Base-by-base conservation (phyloP, 1,140 invertebrate species). In the Mercenaria mercenaria region DNA sequence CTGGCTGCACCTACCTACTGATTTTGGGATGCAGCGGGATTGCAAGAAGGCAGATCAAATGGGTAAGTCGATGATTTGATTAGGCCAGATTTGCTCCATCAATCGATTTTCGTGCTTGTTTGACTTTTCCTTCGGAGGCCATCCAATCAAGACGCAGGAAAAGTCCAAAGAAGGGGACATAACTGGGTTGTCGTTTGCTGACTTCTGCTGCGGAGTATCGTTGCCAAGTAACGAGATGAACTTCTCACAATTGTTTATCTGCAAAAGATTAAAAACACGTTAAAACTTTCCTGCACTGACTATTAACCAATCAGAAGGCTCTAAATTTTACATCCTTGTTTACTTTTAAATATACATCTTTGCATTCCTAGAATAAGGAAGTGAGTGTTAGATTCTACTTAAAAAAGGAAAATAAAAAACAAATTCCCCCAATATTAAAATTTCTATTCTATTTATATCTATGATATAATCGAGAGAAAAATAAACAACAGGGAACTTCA, bases 81-180 rank as follows among this genome's bases (percentile, higher is more conserved):
- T 81, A 15, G 76, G 76, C 86, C 86, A 88, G 0, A 88, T 37
- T 37, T 79, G 39, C 34, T 88, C 86, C 86, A 88, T 41, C 56
- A 88, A 80, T 52, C 52, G 32, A 52, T 67, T 59, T 67, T 88
- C 86, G 29, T 81, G 76, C 37, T 81, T 80, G 56, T 80, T 88
- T 41, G 37, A 69, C 20, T 52, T 41, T 8, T 18, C 37, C 34
- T 88, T 88, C 37, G 86, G 86, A 32, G 86, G 86, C 86, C 86
- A 88, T 1, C 61, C 77, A 8, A 88, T 23, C 29, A 88, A 43
- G n/a, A 88, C 52, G 18, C 86, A 88, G 0, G 86, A 88, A 29
- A 52, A 69, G 43, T 88, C 86, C 29, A 81, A 0, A 26, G 56
- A 67, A 13, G 86, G 72, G 18, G 56, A 47, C n/a, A 50, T 81